Base-by-base conservation (phyloP, 1,140 invertebrate genomes). In the Aphelinus atriplicis region DNA sequence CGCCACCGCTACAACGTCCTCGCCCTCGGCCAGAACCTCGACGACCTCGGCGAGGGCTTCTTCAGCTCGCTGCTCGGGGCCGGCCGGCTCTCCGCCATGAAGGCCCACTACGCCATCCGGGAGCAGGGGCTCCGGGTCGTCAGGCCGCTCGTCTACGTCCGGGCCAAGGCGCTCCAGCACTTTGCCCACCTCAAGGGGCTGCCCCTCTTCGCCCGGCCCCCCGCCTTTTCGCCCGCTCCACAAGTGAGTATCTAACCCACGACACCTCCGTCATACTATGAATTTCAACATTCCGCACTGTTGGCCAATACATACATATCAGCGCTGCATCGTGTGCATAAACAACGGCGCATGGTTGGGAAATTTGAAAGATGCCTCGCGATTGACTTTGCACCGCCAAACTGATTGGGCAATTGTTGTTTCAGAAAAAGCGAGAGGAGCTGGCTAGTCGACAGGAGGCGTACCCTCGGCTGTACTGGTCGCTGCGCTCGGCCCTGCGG, bases 101-200 rank as follows among this genome's bases (percentile, higher is more conserved):
- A 96, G 81, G 95, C 95, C 2, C 92, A 95, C 83, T 96, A 96
- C 84, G 89, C 90, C 77, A 90, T 93, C 51, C 89, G 89, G 88
- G 94, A 96, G 72, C 91, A 93, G 73, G 93, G 95, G 81, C 84
- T 97, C 48, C 89, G 95, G 77, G 92, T 98, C 5, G 94, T 97
- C 73, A 89, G 96, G 66, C 96, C 96, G 1, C 94, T 97, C 81
- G 93, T 96, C 2, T 96, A 95, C 86, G 94, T 97, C 2, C 89
- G 95, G 53, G 94, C 95, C 80, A 94, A 93, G 79, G 88, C 91
- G 9, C 80, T 95, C 5, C 88, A 91, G 53, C 89, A 91, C 60
- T 95, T 95, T 88, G 90, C 91, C 3, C 92, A 91, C 74, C 88
- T 88, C 76, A 91, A 91, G 77, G 91, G 92, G 70, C 85, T 95